Evolutionary conservation across 2,113 vertebrate genomes (phyloP).

Genomic region (Sinocyclocheilus grahami): DNA sequence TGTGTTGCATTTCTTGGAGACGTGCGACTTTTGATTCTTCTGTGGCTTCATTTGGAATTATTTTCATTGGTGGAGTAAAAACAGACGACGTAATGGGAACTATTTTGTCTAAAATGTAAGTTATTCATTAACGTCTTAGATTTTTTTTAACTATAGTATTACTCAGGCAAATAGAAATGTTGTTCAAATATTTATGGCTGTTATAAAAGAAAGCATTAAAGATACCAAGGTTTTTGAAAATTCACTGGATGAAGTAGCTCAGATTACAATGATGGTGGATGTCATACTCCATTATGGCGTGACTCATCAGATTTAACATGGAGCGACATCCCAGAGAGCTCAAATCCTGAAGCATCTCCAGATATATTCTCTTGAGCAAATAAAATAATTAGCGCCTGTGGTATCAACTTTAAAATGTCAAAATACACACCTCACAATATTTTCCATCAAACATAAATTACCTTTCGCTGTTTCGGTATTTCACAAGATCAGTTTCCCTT

Average conservation of each 20-base stretch:
- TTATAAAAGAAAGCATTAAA: neutral
- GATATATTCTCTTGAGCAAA: neutral
- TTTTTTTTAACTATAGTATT: no score
- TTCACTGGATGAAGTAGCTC: neutral
- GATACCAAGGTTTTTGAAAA: neutral
- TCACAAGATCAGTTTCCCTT: neutral
- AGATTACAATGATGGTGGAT: no score
- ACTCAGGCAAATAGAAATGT: no score
- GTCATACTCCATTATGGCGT: neutral
- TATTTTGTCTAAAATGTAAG: neutral
- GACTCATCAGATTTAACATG: neutral
- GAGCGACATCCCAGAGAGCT: neutral
- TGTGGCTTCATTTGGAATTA: neutral
- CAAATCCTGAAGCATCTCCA: neutral
- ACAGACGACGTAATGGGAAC: neutral
- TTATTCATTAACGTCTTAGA: no score
- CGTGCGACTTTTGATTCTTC: neutral
- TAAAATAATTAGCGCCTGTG: neutral
- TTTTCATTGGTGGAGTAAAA: neutral
- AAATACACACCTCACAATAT: neutral
- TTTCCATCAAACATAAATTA: conserved; percentile 1
- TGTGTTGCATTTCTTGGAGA: neutral
- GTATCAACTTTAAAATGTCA: conserved; percentile 12
- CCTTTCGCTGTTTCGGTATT: neutral
- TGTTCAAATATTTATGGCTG: no score